Conservation (phyloP, 1,140 invertebrate genomes). For the Nixonia krombeini region DNA sequence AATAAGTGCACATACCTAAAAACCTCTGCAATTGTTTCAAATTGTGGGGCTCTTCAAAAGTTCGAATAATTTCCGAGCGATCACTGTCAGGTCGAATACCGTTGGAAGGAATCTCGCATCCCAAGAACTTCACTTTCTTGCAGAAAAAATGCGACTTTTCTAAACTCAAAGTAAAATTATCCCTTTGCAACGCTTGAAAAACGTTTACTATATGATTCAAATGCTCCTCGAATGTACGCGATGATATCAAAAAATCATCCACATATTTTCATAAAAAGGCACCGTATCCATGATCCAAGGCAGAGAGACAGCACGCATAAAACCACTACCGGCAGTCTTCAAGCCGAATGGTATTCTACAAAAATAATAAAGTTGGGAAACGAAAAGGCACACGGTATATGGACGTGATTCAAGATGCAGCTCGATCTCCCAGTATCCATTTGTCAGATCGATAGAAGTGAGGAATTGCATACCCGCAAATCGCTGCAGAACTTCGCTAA, state of each 20-base stretch:
- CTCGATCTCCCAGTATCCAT: slow-evolving; percentile 60
- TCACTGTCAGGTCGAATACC: not conserved
- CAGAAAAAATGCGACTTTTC: not conserved
- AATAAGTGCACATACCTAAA: not conserved
- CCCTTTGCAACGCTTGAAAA: not conserved
- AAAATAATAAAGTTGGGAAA: slow-evolving; percentile 52
- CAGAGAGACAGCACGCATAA: slow-evolving; percentile 29
- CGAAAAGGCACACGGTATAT: slow-evolving; percentile 56
- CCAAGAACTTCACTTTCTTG: not conserved
- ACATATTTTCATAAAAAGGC: slow-evolving; percentile 9
- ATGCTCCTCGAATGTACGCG: slow-evolving; percentile 1
- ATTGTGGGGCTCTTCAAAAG: too few relatives aligned
- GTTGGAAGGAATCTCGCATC: not conserved
- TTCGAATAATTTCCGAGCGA: too few relatives aligned
- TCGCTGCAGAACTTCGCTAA: slow-evolving; percentile 15
- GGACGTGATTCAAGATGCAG: slow-evolving; percentile 40
- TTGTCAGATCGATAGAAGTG: slow-evolving; percentile 16
- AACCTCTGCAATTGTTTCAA: too few relatives aligned
- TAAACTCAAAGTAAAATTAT: not conserved
- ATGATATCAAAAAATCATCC: slow-evolving; percentile 9
- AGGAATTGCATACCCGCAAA: slow-evolving; percentile 9
- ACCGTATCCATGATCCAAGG: not conserved
- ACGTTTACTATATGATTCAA: not conserved
- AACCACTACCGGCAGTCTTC: too few relatives aligned
- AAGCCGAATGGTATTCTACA: too few relatives aligned